Base-by-base conservation (phyloP, 1,140 invertebrate genomes). In the Euura saliciscinereae region DNA sequence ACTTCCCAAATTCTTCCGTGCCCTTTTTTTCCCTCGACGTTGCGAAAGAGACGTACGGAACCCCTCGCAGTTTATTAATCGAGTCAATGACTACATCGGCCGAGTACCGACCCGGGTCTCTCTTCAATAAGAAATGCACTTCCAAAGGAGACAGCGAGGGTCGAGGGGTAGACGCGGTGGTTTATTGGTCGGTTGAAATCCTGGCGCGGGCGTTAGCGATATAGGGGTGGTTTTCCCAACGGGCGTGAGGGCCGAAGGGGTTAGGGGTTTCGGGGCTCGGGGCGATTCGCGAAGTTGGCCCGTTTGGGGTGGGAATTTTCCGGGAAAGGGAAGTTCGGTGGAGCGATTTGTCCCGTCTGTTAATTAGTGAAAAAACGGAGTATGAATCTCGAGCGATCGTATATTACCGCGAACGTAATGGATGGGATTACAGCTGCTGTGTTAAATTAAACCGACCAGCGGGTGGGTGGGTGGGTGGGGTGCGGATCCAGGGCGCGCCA, bases 291-390 rank as follows among this genome's bases (percentile, higher is more conserved):
- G 68, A 66, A 69, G 75, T 4, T 59, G 69, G 45, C n/a, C n/a
- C n/a, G 69, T 7, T n/a, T 42, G 28, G 76, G 73, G 76, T 68
- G 75, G 73, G 70, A 70, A 68, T 73, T 4, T 42, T 13, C 45
- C 11, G 69, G 6, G 46, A 59, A 42, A 45, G 67, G 70, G 46
- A 43, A 43, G 67, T 69, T 83, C 80, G 85, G 76, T 73, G 78
- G 84, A 88, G 85, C 86, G 86, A 88, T 88, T 88, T 88, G 86
- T 88, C 86, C 86, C 86, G 86, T 87, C 86, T 88, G 86, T 88
- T 87, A 88, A 88, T 88, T 88, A 88, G 86, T 87, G 86, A 87
- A 87, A 88, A 88, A 88, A 87, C 85, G 85, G 86, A 88, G 86
- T 88, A 87, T 87, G 86, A 88, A 87, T 87, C 86, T 87, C 85